Base-by-base conservation (phyloP, 1,140 invertebrate genomes). In the Polypedilum vanderplanki region DNA sequence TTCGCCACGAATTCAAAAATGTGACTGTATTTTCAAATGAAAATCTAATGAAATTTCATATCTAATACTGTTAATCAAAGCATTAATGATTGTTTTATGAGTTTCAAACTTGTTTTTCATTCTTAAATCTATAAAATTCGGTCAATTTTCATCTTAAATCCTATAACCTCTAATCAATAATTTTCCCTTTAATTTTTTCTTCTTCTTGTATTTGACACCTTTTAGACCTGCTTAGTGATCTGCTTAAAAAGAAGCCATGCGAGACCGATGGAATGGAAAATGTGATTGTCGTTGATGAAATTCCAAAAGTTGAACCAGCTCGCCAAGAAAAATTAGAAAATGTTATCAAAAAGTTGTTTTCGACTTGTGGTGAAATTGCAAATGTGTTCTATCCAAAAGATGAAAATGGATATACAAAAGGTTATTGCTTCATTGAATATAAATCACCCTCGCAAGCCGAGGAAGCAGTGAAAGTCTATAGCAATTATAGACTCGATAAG, bases 401-500 rank as follows among this genome's bases (percentile, higher is more conserved):
- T 79, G 91, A 91, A 76, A 89, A 93, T 76, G 93, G 91, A 12
- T 87, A 88, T 67, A 98, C 95, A 0, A 97, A 96, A 85, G 96
- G 96, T 4, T 98, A 96, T 81, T 91, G 96, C 78, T 99, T 98
- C 81, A 85, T 98, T 80, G 96, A 98, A 82, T 98, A 94, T 80
- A 89, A 87, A 74, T 92, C 91, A 79, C 89, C 93, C 9, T 82
- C 86, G 20, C 89, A 91, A 82, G 96, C 97, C 15, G 84, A 90
- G 74, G 92, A 96, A 81, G 97, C 96, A 9, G 91, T 96, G 0
- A 92, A 92, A 80, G 85, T 88, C 40, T 89, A 91, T 20, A 96
- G 99, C 84, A 95, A 96, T 79, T 93, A 96, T 83, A 96, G 96
- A 82, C 87, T 99, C 78, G 98, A 99, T 84, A 99, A 98, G 80